Evolutionary conservation across 2,113 vertebrate genomes (phyloP).

Genomic region (Atherinomorus stipes): DNA sequence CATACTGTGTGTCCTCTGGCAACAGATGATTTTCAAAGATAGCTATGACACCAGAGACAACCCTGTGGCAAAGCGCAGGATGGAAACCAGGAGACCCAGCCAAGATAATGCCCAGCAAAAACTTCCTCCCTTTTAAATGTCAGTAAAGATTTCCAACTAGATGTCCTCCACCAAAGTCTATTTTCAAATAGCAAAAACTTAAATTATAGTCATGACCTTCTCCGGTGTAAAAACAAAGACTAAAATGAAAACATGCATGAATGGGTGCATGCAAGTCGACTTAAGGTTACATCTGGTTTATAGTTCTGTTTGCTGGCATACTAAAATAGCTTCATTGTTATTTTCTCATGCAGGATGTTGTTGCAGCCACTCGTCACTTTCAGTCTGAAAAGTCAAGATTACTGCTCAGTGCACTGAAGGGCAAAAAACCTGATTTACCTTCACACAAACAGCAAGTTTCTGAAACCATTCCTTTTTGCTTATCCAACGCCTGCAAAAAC

Average conservation of each 20-base stretch:
- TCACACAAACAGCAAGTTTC: background rate
- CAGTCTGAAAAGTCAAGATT: background rate
- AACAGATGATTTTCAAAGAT: conserved; percentile 12
- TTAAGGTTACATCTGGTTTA: background rate
- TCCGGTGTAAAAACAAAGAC: background rate
- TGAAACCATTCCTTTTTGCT: background rate
- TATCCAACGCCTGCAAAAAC: background rate
- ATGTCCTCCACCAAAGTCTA: background rate
- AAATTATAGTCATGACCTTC: background rate
- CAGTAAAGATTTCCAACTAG: conserved; percentile 8
- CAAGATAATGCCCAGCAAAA: background rate
- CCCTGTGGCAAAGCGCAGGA: background rate
- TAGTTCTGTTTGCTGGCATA: background rate
- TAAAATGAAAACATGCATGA: background rate
- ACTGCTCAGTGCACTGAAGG: background rate
- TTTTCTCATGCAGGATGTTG: background rate
- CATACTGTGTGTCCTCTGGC: background rate
- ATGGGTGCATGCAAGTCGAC: background rate
- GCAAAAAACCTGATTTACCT: background rate
- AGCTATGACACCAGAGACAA: background rate
- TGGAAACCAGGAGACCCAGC: background rate
- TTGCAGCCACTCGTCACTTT: background rate
- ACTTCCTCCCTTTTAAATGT: conserved; percentile 10
- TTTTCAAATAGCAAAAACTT: background rate
- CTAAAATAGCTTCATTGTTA: background rate